A percentile compares a stretch with the other conserved stretches of the same genome.
These are phyloP conservation scores for Drosophila pachea DNA, from an alignment of 1,140 invertebrate genomes.

Conservation along the genomic window DNA sequence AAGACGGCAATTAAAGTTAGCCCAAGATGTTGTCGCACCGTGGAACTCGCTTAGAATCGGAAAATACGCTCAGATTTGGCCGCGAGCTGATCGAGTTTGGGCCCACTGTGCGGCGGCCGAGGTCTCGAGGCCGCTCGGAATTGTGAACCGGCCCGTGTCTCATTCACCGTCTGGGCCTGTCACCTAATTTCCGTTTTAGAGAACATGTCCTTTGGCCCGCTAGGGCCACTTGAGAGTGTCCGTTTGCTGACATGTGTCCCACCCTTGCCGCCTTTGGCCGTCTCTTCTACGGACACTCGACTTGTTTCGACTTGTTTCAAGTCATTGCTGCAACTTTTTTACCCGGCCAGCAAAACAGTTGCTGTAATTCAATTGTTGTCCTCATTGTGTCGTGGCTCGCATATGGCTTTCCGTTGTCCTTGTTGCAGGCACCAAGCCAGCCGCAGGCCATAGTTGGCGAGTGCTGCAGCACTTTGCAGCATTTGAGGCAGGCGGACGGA, in stretches of 20 bases:
- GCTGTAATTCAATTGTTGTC: slow-evolving; percentile 74
- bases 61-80: no score
- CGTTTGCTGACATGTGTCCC: slow-evolving; percentile 26
- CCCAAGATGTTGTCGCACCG: slow-evolving; percentile 60
- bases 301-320: slow-evolving; percentile 47
- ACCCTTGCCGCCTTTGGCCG: slow-evolving; percentile 14
- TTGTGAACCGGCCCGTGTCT: slow-evolving; percentile 45
- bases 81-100: neutral
- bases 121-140: slow-evolving; percentile 25
- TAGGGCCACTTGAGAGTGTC: slow-evolving; percentile 54
- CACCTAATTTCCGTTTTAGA: slow-evolving; percentile 76
- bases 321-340: slow-evolving; percentile 43
- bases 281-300: slow-evolving; percentile 7
- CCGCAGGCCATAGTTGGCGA: slow-evolving; percentile 35
- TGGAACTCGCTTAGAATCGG: neutral
- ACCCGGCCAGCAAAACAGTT: slow-evolving; percentile 53
- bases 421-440: slow-evolving; percentile 42
- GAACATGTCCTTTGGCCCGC: slow-evolving; percentile 58
- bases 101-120: slow-evolving; percentile 16
- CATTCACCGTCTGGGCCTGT: slow-evolving; percentile 58
- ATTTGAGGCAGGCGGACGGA: neutral
- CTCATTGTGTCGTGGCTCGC: slow-evolving; percentile 32
- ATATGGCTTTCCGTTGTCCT: slow-evolving; percentile 34
- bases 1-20: slow-evolving; percentile 74
- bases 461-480: slow-evolving; percentile 39